Evolutionary conservation across 2,888 invertebrate species (phyloP).

Genomic region (Lasioglossum lativentre): DNA sequence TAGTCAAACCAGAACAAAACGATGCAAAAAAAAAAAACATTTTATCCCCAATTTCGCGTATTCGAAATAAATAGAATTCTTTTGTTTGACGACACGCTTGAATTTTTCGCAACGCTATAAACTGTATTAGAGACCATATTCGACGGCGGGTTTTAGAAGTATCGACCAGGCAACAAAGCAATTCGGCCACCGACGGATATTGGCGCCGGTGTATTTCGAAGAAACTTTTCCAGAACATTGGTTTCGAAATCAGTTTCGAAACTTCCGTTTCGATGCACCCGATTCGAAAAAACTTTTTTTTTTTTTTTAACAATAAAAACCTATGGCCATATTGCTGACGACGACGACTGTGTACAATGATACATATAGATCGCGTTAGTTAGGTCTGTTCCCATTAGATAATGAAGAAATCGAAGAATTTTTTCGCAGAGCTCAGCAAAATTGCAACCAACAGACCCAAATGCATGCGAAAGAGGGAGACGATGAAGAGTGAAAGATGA

Average conservation of each 20-base stretch:
- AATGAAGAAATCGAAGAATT: background rate
- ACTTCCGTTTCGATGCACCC: constrained; percentile 7
- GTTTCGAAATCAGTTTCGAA: constrained; percentile 23
- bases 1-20: background rate
- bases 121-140: constrained; percentile 8
- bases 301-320: background rate
- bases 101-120: background rate
- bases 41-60: too few species aligned
- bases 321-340: background rate
- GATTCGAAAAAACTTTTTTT: background rate
- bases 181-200: constrained; percentile 12
- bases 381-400: too few species aligned
- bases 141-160: constrained; percentile 9
- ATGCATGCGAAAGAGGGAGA: background rate
- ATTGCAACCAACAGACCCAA: background rate
- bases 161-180: background rate
- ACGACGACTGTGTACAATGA: background rate
- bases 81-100: background rate
- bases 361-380: too few species aligned
- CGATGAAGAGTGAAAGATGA: background rate
- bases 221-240: constrained; percentile 29
- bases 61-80: background rate
- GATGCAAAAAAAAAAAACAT: too few species aligned
- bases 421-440: constrained; percentile 38
- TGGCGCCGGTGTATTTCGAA: constrained; percentile 23